Percentiles rank a stretch among this genome's conserved stretches.
Evolutionary conservation across 1,140 invertebrate genomes (phyloP).

Genomic region (Helicoverpa armigera): DNA sequence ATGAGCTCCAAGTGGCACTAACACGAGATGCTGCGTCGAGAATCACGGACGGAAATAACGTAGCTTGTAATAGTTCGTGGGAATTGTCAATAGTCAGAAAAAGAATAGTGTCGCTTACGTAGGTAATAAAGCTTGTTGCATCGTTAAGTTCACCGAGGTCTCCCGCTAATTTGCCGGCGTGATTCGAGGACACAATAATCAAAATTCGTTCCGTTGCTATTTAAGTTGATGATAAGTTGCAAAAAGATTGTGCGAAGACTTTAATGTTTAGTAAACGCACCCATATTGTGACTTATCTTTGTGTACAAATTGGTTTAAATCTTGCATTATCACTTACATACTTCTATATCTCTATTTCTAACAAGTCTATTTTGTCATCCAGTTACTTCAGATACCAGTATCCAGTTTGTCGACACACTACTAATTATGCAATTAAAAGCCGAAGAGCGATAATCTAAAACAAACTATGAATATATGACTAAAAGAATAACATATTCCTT

Average conservation of each 20-base stretch:
- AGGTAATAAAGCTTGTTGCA: slow-evolving; percentile 1
- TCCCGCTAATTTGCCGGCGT: not conserved
- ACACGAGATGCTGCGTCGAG: not conserved
- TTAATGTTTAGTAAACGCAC: not conserved
- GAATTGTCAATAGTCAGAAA: not conserved
- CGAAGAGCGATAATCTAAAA: not conserved
- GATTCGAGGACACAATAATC: slow-evolving; percentile 10
- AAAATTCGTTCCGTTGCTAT: slow-evolving; percentile 1
- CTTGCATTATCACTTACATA: too few species aligned
- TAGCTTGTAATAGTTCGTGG: slow-evolving; percentile 22
- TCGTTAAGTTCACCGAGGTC: slow-evolving; percentile 9
- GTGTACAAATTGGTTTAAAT: too few species aligned
- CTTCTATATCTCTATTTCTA: too few species aligned
- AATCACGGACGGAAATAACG: slow-evolving; percentile 27
- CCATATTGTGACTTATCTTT: too few species aligned
- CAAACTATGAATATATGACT: not conserved
- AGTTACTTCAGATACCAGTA: too few species aligned
- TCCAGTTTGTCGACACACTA: not conserved
- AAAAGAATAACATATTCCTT: not conserved
- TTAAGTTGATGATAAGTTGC: not conserved
- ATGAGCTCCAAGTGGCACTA: slow-evolving; percentile 16
- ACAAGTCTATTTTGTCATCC: too few species aligned
- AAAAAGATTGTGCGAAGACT: not conserved
- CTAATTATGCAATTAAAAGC: not conserved
- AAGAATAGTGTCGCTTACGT: slow-evolving; percentile 9